Conservation (phyloP, 2,113 vertebrate genomes). For the Neodontobutis hainanensis region DNA sequence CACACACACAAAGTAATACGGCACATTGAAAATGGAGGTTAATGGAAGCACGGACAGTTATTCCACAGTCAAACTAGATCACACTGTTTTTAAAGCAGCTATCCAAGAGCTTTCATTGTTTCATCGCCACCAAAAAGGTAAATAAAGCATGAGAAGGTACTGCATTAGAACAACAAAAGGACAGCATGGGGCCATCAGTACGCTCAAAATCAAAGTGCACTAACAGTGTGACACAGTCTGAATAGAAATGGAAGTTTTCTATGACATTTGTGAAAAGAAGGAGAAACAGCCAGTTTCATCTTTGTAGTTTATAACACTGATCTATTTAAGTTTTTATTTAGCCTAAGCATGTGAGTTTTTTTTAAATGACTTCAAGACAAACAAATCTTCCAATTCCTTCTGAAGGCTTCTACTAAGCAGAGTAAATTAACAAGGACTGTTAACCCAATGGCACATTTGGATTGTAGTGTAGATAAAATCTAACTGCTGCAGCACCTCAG, state of each 20-base stretch:
- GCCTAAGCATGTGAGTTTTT: conserved; percentile 10
- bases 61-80: not conserved
- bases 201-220: conserved; percentile 6
- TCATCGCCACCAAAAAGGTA: not conserved
- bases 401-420: conserved; percentile 75
- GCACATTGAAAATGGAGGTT: not conserved
- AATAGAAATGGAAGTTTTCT: conserved; percentile 13
- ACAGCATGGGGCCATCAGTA: not conserved
- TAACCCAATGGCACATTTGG: conserved; percentile 20
- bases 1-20: not conserved
- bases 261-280: not conserved
- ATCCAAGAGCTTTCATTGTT: not conserved
- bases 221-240: not conserved
- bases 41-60: not conserved
- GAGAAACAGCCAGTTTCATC: not conserved
- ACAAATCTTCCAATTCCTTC: conserved; percentile 48
- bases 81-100: not conserved
- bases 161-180: conserved; percentile 21
- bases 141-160: conserved; percentile 44
- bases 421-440: conserved; percentile 34
- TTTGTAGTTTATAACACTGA: not conserved
- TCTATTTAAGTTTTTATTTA: not conserved
- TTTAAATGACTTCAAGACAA: conserved; percentile 38
- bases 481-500: conserved; percentile 39
- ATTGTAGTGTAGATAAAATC: conserved; percentile 54